Evolutionary conservation across 2,888 invertebrate species (phyloP).

Genomic region (Ichneumoninae sp.): DNA sequence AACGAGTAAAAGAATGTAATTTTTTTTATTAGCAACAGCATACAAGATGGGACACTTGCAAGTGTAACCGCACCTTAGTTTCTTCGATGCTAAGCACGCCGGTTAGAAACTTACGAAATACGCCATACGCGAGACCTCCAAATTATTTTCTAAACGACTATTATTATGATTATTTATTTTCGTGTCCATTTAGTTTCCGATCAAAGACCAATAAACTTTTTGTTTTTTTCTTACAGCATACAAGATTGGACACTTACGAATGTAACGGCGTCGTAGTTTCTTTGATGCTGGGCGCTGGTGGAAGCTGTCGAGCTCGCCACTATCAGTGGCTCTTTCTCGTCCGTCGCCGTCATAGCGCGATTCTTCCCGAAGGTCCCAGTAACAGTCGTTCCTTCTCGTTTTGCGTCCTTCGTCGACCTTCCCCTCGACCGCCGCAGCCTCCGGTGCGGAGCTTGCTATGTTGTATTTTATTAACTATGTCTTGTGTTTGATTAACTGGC

Average conservation of each 20-base stretch:
- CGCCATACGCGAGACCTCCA: background rate
- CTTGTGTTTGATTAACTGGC: background rate
- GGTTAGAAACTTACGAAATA: background rate
- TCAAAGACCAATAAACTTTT: background rate
- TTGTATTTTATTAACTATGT: background rate
- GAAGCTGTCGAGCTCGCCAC: slow-evolving; percentile 63
- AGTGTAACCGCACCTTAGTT: slow-evolving; percentile 74
- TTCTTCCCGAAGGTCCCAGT: background rate
- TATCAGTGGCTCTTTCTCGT: slow-evolving; percentile 78
- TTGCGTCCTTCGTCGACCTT: background rate
- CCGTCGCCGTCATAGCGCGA: slow-evolving; percentile 75
- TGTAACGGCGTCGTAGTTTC: slow-evolving; percentile 73
- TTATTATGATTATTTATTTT: too few species aligned
- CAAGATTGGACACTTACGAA: slow-evolving; percentile 71
- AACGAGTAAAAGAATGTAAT: background rate
- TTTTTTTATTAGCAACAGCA: background rate
- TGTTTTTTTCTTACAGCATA: background rate
- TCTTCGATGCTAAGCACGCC: slow-evolving; percentile 59
- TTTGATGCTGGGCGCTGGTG: slow-evolving; percentile 66
- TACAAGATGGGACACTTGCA: slow-evolving; percentile 70
- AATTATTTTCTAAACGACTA: background rate
- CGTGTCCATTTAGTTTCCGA: too few species aligned
- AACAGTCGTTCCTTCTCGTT: background rate
- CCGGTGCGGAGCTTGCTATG: background rate
- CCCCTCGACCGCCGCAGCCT: too few species aligned